Percentiles rank a stretch among this genome's conserved stretches.
These are phyloP conservation scores for Drosophila formosana DNA, from an alignment of 2,888 invertebrate species.

Conservation along the genomic window DNA sequence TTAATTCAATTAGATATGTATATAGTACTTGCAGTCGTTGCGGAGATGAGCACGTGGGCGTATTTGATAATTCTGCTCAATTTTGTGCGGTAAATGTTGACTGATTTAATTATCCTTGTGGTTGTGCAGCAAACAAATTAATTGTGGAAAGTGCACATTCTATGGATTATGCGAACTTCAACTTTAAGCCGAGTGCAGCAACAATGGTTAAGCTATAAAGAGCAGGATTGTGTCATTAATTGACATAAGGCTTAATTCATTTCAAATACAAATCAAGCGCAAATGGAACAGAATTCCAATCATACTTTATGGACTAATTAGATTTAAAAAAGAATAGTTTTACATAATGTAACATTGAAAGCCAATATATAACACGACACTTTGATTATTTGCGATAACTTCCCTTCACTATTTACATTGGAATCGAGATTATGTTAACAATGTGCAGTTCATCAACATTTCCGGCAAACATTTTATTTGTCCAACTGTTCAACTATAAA, in stretches of 20 bases:
- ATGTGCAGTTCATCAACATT: not conserved
- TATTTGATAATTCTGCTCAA: not conserved
- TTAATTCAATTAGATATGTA: conserved; percentile 2
- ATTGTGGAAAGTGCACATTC: not conserved
- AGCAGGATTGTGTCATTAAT: not conserved
- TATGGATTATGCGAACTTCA: not conserved
- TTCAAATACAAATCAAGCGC: no score
- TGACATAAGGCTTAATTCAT: not conserved
- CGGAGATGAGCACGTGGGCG: not conserved
- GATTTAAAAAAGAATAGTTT: no score
- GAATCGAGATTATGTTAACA: not conserved
- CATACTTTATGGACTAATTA: no score
- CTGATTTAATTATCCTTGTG: conserved; percentile 1
- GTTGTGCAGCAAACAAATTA: conserved; percentile 2
- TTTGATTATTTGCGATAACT: not conserved
- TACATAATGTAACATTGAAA: no score
- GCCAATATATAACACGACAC: no score
- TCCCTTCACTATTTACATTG: not conserved
- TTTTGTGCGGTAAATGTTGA: conserved; percentile 1
- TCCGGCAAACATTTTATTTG: not conserved
- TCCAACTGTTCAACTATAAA: not conserved
- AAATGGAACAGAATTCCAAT: no score
- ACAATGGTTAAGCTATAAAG: not conserved
- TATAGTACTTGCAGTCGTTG: not conserved
- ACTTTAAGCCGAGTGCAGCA: not conserved